Base-by-base conservation (phyloP, 1,140 invertebrate species). In the Hylaeus volcanicus region DNA sequence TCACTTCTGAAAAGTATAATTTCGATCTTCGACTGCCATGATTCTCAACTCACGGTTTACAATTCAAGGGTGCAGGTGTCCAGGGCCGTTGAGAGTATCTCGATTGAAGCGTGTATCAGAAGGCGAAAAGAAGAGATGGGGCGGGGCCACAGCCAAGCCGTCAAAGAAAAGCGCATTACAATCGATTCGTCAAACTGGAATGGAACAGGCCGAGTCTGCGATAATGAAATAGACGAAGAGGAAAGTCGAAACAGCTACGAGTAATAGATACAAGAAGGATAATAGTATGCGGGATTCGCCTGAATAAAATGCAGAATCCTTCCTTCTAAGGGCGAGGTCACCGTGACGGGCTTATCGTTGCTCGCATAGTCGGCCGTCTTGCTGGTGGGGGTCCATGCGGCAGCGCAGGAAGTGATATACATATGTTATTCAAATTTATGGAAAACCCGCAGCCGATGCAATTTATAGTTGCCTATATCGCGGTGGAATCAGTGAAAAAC, bases 341-440 rank as follows among this genome's bases (percentile, higher is more conserved):
- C 53, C 60, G 41, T 43, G 61, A 66, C 61, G 14, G n/a, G 26
- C 51, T 64, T 45, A 75, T 63, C 56, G 53, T 76, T 39, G 56
- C 43, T 69, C 39, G 61, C 51, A 56, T 70, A 26, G 64, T 15
- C 56, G 58, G 8, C 12, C 12, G 45, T 39, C 60, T 56, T 11
- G 39, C 9, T 58, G 74, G 60, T 63, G 58, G 56, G 74, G 72
- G 53, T 43, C 45, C 74, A 64, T 41, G 11, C 48, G 60, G 58
- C 71, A 74, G 26, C 86, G 79, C 82, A 84, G 82, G 85, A 87
- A 87, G 85, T 87, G 79, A 82, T 61, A 51, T 26, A 26, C 26
- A 26, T 79, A 85, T 80, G 85, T 78, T 85, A 88, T 88, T 88
- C 61, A 88, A 88, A 88, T 88, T 70, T 85, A 88, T 88, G 86